Evolutionary conservation across 1,140 invertebrate species (phyloP).

Genomic region (Ceratina calcarata): DNA sequence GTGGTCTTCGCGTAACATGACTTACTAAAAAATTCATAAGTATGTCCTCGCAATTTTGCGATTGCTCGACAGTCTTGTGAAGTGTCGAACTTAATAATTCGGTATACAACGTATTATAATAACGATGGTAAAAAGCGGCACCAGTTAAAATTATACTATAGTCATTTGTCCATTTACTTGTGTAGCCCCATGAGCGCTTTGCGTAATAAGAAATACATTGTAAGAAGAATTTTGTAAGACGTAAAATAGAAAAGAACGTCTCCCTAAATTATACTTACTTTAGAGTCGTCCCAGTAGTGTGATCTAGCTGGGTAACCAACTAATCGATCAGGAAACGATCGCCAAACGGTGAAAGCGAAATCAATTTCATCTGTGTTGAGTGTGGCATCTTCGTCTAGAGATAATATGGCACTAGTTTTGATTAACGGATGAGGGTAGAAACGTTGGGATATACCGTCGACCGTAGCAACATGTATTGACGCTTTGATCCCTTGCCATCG

Average conservation of each 20-base stretch:
- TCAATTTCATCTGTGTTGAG: slow-evolving; percentile 96
- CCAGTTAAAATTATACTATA: slow-evolving; percentile 97
- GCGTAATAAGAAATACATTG: slow-evolving; percentile 25
- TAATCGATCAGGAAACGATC: slow-evolving; percentile 95
- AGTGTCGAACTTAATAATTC: slow-evolving; percentile 89
- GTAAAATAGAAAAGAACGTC: not conserved
- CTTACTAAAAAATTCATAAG: slow-evolving; percentile 97
- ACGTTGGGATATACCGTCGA: slow-evolving; percentile 86
- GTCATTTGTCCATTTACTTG: slow-evolving; percentile 97
- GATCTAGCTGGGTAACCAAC: slow-evolving; percentile 96
- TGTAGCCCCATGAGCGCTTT: slow-evolving; percentile 94
- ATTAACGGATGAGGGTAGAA: slow-evolving; percentile 93
- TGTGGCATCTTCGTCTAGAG: slow-evolving; percentile 94
- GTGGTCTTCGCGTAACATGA: slow-evolving; percentile 94
- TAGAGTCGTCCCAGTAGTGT: slow-evolving; percentile 97
- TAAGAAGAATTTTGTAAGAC: not conserved
- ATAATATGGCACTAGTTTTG: slow-evolving; percentile 94
- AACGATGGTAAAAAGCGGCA: slow-evolving; percentile 96
- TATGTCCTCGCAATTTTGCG: slow-evolving; percentile 97
- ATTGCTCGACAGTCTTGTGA: slow-evolving; percentile 93
- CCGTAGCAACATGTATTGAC: slow-evolving; percentile 87
- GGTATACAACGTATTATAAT: slow-evolving; percentile 95
- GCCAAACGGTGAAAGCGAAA: slow-evolving; percentile 97
- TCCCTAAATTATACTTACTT: slow-evolving; percentile 80
- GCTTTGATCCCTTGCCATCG: slow-evolving; percentile 88